Evolutionary conservation across 2,797 vertebrate genomes (phyloP).

Genomic region (Phoeniculus purpureus): DNA sequence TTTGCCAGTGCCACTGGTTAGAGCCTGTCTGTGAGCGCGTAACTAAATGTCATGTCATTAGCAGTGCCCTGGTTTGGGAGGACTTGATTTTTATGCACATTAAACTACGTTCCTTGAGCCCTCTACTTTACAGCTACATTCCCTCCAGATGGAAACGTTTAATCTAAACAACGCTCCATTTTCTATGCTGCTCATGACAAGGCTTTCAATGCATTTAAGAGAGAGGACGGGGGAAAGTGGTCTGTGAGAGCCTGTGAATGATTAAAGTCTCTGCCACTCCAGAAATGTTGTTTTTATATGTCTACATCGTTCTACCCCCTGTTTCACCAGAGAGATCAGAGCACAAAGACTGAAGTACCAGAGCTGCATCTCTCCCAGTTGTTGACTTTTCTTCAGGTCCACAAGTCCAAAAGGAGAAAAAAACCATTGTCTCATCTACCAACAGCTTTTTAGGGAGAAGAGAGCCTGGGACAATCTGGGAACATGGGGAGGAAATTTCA

Average conservation of each 20-base stretch:
- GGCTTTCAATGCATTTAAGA: constrained; percentile 14
- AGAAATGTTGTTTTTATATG: background rate
- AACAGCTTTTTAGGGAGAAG: background rate
- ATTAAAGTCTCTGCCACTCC: constrained; percentile 13
- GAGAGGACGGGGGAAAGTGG: background rate
- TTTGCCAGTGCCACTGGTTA: background rate
- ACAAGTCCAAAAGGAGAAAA: background rate
- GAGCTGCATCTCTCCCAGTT: background rate
- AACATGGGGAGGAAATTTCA: background rate
- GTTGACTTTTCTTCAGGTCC: background rate
- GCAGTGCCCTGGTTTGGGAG: background rate
- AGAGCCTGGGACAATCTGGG: background rate
- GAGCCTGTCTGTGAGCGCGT: background rate
- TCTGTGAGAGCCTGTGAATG: background rate
- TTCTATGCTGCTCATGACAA: constrained; percentile 35
- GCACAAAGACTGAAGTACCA: background rate
- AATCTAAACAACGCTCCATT: constrained; percentile 46
- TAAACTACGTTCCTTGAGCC: constrained; percentile 45
- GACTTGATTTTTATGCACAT: constrained; percentile 9
- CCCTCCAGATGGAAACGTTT: constrained; percentile 62
- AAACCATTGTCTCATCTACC: background rate
- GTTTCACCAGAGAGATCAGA: background rate
- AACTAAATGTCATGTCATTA: constrained; percentile 8
- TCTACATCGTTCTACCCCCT: background rate
- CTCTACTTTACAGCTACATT: background rate